Percentiles rank a stretch among this genome's conserved stretches.
phyloP scores from a whole-genome alignment of 2,797 vertebrate species.

The Sebastes dallii region DNA sequence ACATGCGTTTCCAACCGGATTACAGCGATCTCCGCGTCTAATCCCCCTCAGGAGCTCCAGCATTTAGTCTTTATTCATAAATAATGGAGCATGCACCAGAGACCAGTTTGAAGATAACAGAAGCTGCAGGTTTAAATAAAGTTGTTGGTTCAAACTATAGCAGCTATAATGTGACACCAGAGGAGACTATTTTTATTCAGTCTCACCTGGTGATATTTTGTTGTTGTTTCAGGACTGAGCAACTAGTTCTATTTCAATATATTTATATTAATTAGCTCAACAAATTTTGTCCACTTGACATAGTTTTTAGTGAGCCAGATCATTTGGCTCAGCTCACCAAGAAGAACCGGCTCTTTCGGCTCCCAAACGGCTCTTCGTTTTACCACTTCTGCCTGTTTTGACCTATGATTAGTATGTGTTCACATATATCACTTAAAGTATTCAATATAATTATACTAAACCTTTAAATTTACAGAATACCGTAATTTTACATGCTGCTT shows the following conservation, averaged over 20 bases:
- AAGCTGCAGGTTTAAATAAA: neutral
- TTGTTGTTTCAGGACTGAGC: neutral
- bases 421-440: too few species aligned
- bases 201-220: neutral
- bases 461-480: too few species aligned
- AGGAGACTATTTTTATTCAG: neutral
- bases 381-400: too few species aligned
- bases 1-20: constrained; percentile 55
- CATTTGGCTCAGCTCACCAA: too few species aligned
- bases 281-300: too few species aligned
- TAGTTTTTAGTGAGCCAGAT: too few species aligned
- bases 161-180: neutral
- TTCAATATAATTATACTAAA: too few species aligned
- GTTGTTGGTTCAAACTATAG: constrained; percentile 3
- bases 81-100: constrained; percentile 14
- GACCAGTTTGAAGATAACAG: neutral
- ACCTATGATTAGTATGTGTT: too few species aligned
- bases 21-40: constrained; percentile 52
- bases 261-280: too few species aligned
- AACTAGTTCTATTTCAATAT: neutral
- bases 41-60: constrained; percentile 44
- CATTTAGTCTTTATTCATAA: constrained; percentile 38
- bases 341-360: too few species aligned
- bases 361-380: too few species aligned
- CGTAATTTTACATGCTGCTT: too few species aligned